A percentile compares a stretch with the other conserved stretches of the same genome.
These are phyloP conservation scores for Oceanodroma leucorhoa DNA, from an alignment of 2,797 vertebrate genomes.

Conservation along the genomic window DNA sequence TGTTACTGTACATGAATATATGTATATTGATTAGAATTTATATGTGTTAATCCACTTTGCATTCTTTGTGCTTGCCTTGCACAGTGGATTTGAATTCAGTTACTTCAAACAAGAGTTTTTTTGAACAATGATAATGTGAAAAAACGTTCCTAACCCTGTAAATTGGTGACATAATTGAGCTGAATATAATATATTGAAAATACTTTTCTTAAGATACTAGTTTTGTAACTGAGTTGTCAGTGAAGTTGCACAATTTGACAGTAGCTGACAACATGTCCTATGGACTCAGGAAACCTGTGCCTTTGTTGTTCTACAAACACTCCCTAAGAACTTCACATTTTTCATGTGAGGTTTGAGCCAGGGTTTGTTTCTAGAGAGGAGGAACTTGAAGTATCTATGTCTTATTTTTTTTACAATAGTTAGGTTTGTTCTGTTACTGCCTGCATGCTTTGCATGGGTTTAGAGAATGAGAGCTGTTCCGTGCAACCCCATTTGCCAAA, in stretches of 20 bases:
- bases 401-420: neutral
- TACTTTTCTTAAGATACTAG: neutral
- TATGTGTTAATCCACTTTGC: neutral
- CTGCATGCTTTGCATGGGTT: neutral
- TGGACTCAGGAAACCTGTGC: neutral
- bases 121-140: neutral
- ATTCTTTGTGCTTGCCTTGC: conserved; percentile 24
- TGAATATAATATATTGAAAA: neutral
- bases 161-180: neutral
- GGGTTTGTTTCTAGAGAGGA: neutral
- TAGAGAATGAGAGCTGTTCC: neutral
- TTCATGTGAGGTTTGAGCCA: neutral
- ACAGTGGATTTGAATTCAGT: conserved; percentile 3
- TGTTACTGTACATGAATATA: neutral
- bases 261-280: neutral
- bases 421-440: neutral
- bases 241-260: neutral
- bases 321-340: neutral
- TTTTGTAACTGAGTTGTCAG: neutral
- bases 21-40: neutral
- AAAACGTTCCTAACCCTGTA: neutral
- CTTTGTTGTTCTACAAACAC: neutral
- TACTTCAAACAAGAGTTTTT: neutral
- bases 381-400: neutral
- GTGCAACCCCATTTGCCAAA: neutral